Conservation (phyloP, 2,113 vertebrate genomes). For the Percopsis transmontana region DNA sequence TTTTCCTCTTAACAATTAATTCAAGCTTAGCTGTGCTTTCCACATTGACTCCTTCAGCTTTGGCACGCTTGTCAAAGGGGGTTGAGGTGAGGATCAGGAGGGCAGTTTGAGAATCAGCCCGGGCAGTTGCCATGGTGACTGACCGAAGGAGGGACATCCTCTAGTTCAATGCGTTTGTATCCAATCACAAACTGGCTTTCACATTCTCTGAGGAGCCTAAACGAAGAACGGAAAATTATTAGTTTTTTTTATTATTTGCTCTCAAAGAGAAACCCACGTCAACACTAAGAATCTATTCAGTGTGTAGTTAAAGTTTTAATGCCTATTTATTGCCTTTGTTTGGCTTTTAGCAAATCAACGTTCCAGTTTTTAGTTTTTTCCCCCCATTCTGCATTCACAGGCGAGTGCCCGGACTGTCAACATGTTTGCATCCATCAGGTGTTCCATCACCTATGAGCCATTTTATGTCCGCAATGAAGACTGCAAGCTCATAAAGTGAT, state of each 20-base stretch:
- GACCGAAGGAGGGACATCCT: constrained; percentile 32
- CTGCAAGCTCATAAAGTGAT: constrained; percentile 38
- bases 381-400: constrained; percentile 45
- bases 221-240: constrained; percentile 18
- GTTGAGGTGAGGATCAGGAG: too few species aligned
- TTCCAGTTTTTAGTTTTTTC: constrained; percentile 12
- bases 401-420: constrained; percentile 50
- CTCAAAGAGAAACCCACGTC: not conserved
- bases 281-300: constrained; percentile 38
- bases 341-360: constrained; percentile 42
- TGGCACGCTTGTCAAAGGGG: too few species aligned
- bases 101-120: too few species aligned
- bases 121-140: constrained; percentile 20
- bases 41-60: too few species aligned
- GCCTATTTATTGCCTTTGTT: constrained; percentile 58
- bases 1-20: too few species aligned
- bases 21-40: too few species aligned
- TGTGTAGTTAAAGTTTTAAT: constrained; percentile 25
- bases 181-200: constrained; percentile 30
- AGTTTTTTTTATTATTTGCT: not conserved
- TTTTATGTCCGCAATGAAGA: constrained; percentile 51
- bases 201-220: constrained; percentile 37
- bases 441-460: constrained; percentile 30
- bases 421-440: constrained; percentile 14
- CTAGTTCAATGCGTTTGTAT: constrained; percentile 48